These are phyloP conservation scores for Urophycis tenuis DNA, from an alignment of 2,797 vertebrate genomes.

Conservation along the genomic window DNA sequence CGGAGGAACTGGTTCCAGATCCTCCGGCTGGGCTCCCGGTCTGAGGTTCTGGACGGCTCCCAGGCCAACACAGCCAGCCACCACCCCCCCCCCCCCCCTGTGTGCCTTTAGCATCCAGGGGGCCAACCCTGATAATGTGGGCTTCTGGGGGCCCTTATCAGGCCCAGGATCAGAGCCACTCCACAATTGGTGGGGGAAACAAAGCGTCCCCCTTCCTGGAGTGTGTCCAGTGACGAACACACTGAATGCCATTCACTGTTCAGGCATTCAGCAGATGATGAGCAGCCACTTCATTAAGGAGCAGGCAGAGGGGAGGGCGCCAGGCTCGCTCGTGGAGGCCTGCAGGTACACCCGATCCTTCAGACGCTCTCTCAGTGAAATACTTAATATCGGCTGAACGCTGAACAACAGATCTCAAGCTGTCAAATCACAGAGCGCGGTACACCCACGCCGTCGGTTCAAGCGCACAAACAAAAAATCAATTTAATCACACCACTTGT, in stretches of 20 bases:
- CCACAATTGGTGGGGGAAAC: neutral
- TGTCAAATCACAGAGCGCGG: neutral
- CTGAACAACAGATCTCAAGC: neutral
- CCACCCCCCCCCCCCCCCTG: too few relatives aligned
- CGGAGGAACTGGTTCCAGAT: constrained; percentile 19
- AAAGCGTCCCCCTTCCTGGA: neutral
- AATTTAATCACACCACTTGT: neutral
- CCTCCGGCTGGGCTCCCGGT: constrained; percentile 23
- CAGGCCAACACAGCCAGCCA: neutral
- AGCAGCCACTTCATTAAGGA: neutral
- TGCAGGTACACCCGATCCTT: neutral
- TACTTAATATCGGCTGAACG: neutral
- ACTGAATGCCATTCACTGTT: neutral
- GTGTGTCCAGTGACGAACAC: neutral
- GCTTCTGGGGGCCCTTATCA: neutral
- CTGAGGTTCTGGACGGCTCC: constrained; percentile 24
- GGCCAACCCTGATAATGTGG: constrained; percentile 19
- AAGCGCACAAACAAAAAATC: neutral
- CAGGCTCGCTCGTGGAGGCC: neutral
- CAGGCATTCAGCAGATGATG: neutral
- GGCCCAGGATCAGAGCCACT: neutral
- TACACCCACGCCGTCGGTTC: neutral
- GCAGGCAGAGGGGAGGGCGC: neutral
- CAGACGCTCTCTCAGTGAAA: neutral
- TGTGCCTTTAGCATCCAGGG: neutral